These are phyloP conservation scores for Pantherophis alleghaniensis DNA, from an alignment of 2,797 vertebrate species.

Conservation along the genomic window DNA sequence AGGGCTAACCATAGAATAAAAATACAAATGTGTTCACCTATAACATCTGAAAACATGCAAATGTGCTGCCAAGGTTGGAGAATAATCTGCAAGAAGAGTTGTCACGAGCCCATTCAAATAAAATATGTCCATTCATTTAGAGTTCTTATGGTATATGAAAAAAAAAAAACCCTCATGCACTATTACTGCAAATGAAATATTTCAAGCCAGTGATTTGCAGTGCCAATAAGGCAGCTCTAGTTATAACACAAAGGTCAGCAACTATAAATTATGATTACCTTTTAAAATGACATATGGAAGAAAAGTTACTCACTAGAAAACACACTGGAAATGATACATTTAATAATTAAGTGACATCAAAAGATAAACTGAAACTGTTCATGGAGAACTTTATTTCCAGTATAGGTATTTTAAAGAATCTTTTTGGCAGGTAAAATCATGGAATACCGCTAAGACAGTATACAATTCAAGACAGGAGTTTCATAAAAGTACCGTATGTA, in stretches of 20 bases:
- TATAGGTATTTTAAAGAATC: neutral
- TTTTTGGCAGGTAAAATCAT: neutral
- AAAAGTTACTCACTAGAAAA: constrained; percentile 2
- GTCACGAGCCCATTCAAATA: constrained; percentile 57
- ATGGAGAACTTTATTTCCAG: neutral
- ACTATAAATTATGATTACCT: neutral
- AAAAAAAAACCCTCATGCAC: constrained; percentile 11
- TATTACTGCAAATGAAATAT: constrained; percentile 40
- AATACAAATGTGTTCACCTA: constrained; percentile 31
- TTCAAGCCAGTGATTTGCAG: constrained; percentile 38
- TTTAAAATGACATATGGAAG: neutral
- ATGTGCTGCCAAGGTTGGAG: constrained; percentile 48
- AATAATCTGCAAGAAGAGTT: constrained; percentile 48
- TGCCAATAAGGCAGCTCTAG: constrained; percentile 28
- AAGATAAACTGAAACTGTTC: neutral
- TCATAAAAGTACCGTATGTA: neutral
- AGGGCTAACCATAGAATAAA: constrained; percentile 25
- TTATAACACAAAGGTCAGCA: constrained; percentile 32
- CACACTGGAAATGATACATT: neutral
- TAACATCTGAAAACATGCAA: constrained; percentile 32
- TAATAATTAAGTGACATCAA: neutral
- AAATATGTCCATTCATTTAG: constrained; percentile 60
- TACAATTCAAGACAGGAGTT: neutral
- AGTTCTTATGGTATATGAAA: constrained; percentile 12
- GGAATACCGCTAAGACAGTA: neutral